phyloP scores from a whole-genome alignment of 2,113 vertebrate genomes.

The Anarhynchus alexandrinus region DNA sequence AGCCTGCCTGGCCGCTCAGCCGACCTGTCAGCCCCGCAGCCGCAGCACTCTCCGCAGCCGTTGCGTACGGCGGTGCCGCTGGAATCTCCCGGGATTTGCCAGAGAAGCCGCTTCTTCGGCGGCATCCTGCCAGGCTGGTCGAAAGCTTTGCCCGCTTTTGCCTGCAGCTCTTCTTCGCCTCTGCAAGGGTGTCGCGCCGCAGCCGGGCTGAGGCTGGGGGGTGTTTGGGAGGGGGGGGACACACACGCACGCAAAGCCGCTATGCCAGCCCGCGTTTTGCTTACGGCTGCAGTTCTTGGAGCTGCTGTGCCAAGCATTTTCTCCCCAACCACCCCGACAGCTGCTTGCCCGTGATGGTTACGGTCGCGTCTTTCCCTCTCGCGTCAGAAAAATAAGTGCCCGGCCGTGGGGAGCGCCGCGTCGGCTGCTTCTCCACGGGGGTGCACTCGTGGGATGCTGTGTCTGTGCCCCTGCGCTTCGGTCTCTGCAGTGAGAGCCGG shows the following conservation, averaged over 20 bases:
- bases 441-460: rapidly evolving
- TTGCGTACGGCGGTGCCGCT: rapidly evolving
- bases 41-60: not conserved
- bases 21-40: rapidly evolving
- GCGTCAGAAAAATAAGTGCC: not conserved
- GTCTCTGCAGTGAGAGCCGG: not conserved
- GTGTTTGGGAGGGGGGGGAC: rapidly evolving
- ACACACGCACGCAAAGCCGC: not conserved
- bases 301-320: not conserved
- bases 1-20: rapidly evolving
- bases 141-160: rapidly evolving
- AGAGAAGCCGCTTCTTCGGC: not conserved
- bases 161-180: not conserved
- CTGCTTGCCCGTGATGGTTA: not conserved
- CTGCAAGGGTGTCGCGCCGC: not conserved
- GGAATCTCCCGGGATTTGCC: rapidly evolving
- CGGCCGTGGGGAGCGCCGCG: not conserved
- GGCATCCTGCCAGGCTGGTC: too few species aligned
- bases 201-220: not conserved
- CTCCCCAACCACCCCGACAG: not conserved
- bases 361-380: not conserved
- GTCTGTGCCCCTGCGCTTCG: rapidly evolving
- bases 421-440: rapidly evolving
- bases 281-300: not conserved
- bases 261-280: not conserved